Conservation (phyloP, 2,797 vertebrate species). For the Hyperoplus immaculatus region DNA sequence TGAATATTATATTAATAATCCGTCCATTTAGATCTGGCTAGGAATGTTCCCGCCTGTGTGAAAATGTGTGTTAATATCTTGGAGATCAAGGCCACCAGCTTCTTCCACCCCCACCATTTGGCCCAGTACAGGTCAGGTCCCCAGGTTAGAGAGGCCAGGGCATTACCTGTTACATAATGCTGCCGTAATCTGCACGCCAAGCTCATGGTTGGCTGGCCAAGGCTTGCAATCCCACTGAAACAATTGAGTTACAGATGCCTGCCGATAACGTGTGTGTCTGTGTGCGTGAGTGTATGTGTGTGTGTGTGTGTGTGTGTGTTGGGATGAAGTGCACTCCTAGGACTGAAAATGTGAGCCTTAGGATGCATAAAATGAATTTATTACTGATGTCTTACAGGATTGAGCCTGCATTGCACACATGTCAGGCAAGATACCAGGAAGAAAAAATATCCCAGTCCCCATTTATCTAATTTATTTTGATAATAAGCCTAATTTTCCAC, state of each 20-base stretch:
- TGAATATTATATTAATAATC: slow-evolving; percentile 15
- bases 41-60: slow-evolving; percentile 3
- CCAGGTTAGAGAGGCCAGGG: slow-evolving; percentile 54
- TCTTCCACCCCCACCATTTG: slow-evolving; percentile 29
- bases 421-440: slow-evolving; percentile 16
- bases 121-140: slow-evolving; percentile 62
- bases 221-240: slow-evolving; percentile 33
- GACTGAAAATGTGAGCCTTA: slow-evolving; percentile 14
- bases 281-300: slow-evolving; percentile 18
- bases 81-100: slow-evolving; percentile 43
- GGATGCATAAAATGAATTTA: slow-evolving; percentile 27
- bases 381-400: slow-evolving; percentile 29
- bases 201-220: slow-evolving; percentile 41
- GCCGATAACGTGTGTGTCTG: slow-evolving; percentile 43
- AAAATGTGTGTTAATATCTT: slow-evolving; percentile 4
- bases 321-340: slow-evolving; percentile 6
- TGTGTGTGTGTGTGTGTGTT: slow-evolving; percentile 28
- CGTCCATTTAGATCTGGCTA: neutral
- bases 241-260: slow-evolving; percentile 58
- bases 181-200: slow-evolving; percentile 36
- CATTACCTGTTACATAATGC: slow-evolving; percentile 69
- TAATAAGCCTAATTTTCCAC: slow-evolving; percentile 55
- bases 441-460: slow-evolving; percentile 22
- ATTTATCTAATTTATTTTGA: slow-evolving; percentile 61
- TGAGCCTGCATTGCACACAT: slow-evolving; percentile 17